A percentile compares a stretch with the other conserved stretches of the same genome.
Conservation (phyloP, 1,140 invertebrate genomes). For the Drosophila mauritiana region DNA sequence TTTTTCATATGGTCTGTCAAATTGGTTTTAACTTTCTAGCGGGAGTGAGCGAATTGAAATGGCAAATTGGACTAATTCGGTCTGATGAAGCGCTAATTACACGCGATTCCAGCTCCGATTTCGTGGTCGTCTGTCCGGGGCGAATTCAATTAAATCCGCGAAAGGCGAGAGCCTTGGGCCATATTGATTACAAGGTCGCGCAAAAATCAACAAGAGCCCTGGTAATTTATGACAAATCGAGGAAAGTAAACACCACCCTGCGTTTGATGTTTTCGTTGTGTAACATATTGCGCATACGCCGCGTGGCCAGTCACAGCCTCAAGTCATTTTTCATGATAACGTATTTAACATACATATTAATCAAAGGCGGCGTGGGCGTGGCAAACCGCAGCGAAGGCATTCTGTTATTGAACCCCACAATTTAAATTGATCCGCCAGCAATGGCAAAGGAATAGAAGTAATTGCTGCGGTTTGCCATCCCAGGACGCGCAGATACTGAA, state of each 20-base stretch:
- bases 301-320: slow-evolving; percentile 26
- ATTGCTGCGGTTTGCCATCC: slow-evolving; percentile 64
- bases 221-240: slow-evolving; percentile 62
- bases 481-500: slow-evolving; percentile 17
- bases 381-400: slow-evolving; percentile 38
- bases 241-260: slow-evolving; percentile 18
- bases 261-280: slow-evolving; percentile 58
- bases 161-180: neutral
- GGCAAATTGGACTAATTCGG: slow-evolving; percentile 40
- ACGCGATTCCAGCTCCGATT: neutral
- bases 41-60: slow-evolving; percentile 27
- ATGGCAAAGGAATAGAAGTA: slow-evolving; percentile 71
- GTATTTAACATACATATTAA: slow-evolving; percentile 74
- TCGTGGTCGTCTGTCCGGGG: neutral
- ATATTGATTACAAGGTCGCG: slow-evolving; percentile 6
- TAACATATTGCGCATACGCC: slow-evolving; percentile 65
- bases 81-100: slow-evolving; percentile 33
- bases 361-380: slow-evolving; percentile 37
- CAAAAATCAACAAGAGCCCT: slow-evolving; percentile 65
- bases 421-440: slow-evolving; percentile 71
- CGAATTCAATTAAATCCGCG: slow-evolving; percentile 28
- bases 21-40: slow-evolving; percentile 30
- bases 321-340: slow-evolving; percentile 72
- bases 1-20: slow-evolving; percentile 27
- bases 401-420: slow-evolving; percentile 72